Evolutionary conservation across 2,888 invertebrate species (phyloP), one percentile per base, ranked within the genome.

Genomic region (Dromius quadrimaculatus): DNA sequence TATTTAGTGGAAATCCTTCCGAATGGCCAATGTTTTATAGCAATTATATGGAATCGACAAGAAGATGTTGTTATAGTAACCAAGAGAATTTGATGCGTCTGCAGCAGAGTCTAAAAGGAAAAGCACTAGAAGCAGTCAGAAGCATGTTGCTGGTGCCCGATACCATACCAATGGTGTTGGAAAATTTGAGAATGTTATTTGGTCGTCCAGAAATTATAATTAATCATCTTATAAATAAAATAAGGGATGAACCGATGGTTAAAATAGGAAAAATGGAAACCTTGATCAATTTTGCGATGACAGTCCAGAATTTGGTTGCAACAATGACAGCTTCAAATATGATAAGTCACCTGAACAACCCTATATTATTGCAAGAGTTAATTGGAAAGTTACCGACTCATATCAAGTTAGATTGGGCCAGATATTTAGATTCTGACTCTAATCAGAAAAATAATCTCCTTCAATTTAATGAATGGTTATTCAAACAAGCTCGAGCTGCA

Each of bases 1-100:
- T 38, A n/a, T 38, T 38, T n/a, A 38, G n/a, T 38, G 38, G 38
- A n/a, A 38, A 38, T 38, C 38, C 38, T 3, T 9, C 9, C 9
- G 13, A 9, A 38, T 38, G 38, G 38, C 38, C 38, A 38, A 9
- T 38, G 13, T 38, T 38, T 38, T 11, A n/a, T 38, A n/a, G 3
- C n/a, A 38, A 38, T 11, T 38, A 6, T n/a, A n/a, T n/a, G 13
- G 2, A 3, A 38, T n/a, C 38, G 13, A 38, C 38, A n/a, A 2
- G 3, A n/a, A 38, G n/a, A 38, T 38, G 38, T 38, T 4, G 38
- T n/a, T 38, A n/a, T n/a, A 38, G n/a, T 11, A 38, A 38, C n/a
- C n/a, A 38, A 9, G 38, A 38, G n/a, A 38, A 38, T 38, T 38
- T 38, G n/a, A n/a, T 38, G n/a, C 38, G 38, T n/a, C n/a, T 38